Conservation (phyloP, 2,888 invertebrate genomes). For the Ecliptopera silaceata region DNA sequence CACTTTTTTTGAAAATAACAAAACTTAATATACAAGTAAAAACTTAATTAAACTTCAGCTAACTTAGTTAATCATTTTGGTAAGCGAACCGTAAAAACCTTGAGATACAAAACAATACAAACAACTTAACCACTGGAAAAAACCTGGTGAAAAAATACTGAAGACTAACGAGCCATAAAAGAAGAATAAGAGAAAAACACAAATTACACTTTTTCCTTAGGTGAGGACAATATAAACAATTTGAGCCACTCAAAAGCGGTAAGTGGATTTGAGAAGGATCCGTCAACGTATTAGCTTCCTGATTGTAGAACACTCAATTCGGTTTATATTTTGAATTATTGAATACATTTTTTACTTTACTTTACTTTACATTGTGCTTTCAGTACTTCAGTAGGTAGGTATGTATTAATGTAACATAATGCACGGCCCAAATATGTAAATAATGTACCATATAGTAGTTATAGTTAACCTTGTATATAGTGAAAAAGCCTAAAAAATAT, state of each 20-base stretch:
- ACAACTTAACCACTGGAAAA: slow-evolving; percentile 41
- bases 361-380: no score
- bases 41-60: slow-evolving; percentile 30
- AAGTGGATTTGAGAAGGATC: slow-evolving; percentile 68
- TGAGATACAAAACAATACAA: slow-evolving; percentile 33
- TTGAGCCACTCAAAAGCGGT: slow-evolving; percentile 66
- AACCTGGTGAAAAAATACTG: slow-evolving; percentile 39
- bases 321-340: not conserved
- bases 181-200: slow-evolving; percentile 53
- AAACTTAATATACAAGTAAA: slow-evolving; percentile 23
- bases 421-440: no score
- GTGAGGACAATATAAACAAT: slow-evolving; percentile 64
- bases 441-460: no score
- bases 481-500: no score
- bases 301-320: not conserved
- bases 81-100: slow-evolving; percentile 38
- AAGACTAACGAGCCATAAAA: slow-evolving; percentile 56
- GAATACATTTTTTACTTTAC: no score
- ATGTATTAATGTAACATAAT: no score
- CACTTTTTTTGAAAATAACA: slow-evolving; percentile 24
- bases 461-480: no score
- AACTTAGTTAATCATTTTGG: slow-evolving; percentile 38
- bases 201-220: slow-evolving; percentile 61
- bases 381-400: no score
- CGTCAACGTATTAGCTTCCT: slow-evolving; percentile 5